Evolutionary conservation across 2,113 vertebrate genomes (phyloP).

Genomic region (Taurulus bubalis): DNA sequence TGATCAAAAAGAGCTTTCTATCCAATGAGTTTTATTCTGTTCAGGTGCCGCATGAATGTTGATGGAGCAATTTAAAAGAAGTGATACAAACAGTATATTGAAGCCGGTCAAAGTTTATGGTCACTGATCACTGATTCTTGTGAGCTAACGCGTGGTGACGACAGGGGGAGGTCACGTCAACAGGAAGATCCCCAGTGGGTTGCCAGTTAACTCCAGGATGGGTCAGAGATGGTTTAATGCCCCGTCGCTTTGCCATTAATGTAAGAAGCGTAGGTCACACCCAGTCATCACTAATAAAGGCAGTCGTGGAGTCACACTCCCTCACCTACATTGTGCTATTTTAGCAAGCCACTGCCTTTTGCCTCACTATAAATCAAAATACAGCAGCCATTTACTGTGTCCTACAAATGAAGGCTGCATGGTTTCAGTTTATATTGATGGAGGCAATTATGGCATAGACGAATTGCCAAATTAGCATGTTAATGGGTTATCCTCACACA

Average conservation of each 20-base stretch:
- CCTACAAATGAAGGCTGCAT: conserved; percentile 33
- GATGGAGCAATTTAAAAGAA: conserved; percentile 13
- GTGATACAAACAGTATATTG: too few species aligned
- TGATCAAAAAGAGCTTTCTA: not conserved
- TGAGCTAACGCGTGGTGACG: not conserved
- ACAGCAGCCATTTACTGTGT: not conserved
- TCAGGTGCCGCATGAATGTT: conserved; percentile 18
- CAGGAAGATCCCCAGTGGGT: not conserved
- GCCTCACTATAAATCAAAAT: conserved; percentile 16
- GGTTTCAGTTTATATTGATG: conserved; percentile 58
- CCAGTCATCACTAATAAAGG: not conserved
- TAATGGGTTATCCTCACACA: conserved; percentile 71
- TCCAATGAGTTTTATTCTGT: conserved; percentile 5
- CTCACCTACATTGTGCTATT: not conserved
- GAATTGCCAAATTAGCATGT: conserved; percentile 69
- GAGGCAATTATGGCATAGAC: conserved; percentile 66
- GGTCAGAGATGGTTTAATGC: not conserved
- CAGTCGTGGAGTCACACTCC: not conserved
- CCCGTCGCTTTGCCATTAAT: not conserved
- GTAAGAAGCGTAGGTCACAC: not conserved
- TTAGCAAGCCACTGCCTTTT: not conserved
- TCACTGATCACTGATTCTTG: not conserved
- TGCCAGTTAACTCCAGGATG: not conserved
- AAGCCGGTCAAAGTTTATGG: conserved; percentile 11
- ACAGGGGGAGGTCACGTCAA: not conserved